Conservation (phyloP, 2,113 vertebrate genomes). For the Mystacornis crossleyi region DNA sequence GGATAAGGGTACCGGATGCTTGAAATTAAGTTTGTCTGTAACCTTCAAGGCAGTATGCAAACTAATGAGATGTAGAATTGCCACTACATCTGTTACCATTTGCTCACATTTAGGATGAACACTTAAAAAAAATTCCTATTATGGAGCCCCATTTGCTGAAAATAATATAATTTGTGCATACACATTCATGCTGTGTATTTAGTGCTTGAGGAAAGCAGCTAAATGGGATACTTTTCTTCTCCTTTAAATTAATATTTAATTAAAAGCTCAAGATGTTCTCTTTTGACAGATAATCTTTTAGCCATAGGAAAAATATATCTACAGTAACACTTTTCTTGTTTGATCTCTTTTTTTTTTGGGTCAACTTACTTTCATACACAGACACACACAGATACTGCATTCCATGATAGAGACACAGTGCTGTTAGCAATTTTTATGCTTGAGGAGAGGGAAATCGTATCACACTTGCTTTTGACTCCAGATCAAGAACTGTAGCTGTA, state of each 20-base stretch:
- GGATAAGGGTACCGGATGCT: not conserved
- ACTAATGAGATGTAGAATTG: slow-evolving; percentile 7
- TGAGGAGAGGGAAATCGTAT: not conserved
- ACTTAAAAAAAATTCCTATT: not conserved
- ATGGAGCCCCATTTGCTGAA: not conserved
- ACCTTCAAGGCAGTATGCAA: not conserved
- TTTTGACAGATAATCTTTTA: not conserved
- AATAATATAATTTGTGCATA: not conserved
- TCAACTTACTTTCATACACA: not conserved
- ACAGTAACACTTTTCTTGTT: not conserved
- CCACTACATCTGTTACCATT: not conserved
- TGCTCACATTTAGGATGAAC: not conserved
- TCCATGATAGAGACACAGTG: not conserved
- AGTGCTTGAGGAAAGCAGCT: not conserved
- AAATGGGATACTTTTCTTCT: not conserved
- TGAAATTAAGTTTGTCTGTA: slow-evolving; percentile 50
- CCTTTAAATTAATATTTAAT: slow-evolving; percentile 38
- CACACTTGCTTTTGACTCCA: slow-evolving; percentile 1
- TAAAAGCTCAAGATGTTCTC: not conserved
- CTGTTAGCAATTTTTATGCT: slow-evolving; percentile 17
- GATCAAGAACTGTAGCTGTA: slow-evolving; percentile 21
- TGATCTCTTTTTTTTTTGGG: not conserved
- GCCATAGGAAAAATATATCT: not conserved
- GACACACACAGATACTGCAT: not conserved
- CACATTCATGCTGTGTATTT: not conserved